Conservation (phyloP, 1,140 invertebrate genomes). For the Brachionus asplanchnoidis region DNA sequence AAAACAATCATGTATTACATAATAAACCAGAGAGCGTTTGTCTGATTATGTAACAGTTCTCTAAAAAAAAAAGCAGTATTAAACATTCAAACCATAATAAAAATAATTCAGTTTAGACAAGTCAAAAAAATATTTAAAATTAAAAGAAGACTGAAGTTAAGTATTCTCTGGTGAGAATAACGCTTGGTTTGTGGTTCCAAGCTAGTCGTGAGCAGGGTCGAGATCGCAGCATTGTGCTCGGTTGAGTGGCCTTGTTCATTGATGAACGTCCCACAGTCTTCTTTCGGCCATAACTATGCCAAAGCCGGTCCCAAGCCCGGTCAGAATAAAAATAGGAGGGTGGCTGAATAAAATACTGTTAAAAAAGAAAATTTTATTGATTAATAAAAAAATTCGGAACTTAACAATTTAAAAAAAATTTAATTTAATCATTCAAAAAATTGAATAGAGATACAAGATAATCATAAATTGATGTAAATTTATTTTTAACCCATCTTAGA, state of each 20-base stretch:
- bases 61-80: too few relatives aligned
- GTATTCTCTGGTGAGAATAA: not conserved
- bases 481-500: not conserved
- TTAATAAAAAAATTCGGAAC: not conserved
- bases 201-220: not conserved
- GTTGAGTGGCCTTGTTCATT: not conserved
- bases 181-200: not conserved
- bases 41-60: too few relatives aligned
- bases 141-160: not conserved
- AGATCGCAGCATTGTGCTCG: not conserved
- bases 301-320: not conserved
- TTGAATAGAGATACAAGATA: not conserved
- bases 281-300: not conserved
- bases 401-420: not conserved
- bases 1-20: too few relatives aligned
- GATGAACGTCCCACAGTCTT: not conserved
- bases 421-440: not conserved
- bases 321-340: not conserved
- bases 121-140: not conserved
- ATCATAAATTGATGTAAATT: not conserved
- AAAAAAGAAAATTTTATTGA: not conserved
- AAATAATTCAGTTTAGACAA: not conserved
- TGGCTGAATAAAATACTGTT: not conserved
- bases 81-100: too few relatives aligned
- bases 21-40: too few relatives aligned